Evolutionary conservation across 2,113 vertebrate genomes (phyloP), one percentile per base, ranked within the genome.

Genomic region (Tragelaphus scriptus): DNA sequence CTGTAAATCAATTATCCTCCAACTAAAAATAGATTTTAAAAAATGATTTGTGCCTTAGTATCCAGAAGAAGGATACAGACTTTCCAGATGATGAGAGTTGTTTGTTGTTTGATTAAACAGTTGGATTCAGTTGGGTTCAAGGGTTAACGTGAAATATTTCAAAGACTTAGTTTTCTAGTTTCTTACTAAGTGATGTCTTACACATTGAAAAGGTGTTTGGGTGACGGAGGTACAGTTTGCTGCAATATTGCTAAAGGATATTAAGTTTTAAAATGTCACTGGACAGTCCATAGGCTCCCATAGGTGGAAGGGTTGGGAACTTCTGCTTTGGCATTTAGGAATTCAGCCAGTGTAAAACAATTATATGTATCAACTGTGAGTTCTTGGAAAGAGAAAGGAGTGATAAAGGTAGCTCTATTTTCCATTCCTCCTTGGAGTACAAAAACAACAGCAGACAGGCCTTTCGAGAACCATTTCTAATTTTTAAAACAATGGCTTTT

Each of bases 401-500:
- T 49, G 30, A 85, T 77, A 63, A 82, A 84, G 14, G 25, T 28
- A 77, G 15, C 53, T 91, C 89, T 68, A 0, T 79, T 93, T 91
- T 58, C 40, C 7, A 1, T 75, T 85, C 87, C 49, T 85, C 51
- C 40, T 23, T 6, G 44, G 75, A 51, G 3, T 28, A n/a, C 21
- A 28, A 68, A 44, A 86, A 82, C 65, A 84, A 2, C n/a, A 56
- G 40, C 26, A 92, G 30, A 58, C 32, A 71, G 85, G 7, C 68
- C 94, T 95, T 94, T 47, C 47, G 89, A 55, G 59, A 58, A 63
- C 47, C 85, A 36, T 92, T 94, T 85, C 85, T 65, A 47, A 44
- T 88, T 91, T 94, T 81, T 61, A 80, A 88, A 97, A 81, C 82
- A 28, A 32, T 77, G 21, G 63, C 58, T 95, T 96, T 90, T 88